phyloP scores from a whole-genome alignment of 2,113 vertebrate genomes.

The Sinocyclocheilus grahami region DNA sequence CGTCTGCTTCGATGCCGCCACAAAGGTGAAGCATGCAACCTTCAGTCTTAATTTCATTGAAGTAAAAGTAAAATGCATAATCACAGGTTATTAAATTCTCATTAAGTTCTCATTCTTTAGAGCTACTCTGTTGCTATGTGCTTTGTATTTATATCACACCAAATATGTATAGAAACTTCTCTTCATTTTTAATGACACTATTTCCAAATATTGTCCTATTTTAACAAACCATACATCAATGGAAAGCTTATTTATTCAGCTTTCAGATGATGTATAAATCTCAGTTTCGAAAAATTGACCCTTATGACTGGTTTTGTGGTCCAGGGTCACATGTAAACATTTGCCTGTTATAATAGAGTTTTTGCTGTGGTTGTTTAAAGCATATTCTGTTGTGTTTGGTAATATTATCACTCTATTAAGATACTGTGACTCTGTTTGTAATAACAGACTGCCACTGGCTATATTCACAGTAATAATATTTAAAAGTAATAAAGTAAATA shows the following conservation, averaged over 20 bases:
- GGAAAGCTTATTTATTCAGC: too few species aligned
- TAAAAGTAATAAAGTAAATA: not conserved
- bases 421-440: not conserved
- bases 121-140: not conserved
- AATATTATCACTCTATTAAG: not conserved
- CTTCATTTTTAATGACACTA: not conserved
- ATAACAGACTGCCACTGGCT: not conserved
- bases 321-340: not conserved
- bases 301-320: too few species aligned
- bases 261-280: too few species aligned
- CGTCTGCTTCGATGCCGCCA: conserved; percentile 95
- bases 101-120: not conserved
- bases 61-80: not conserved
- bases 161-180: not conserved
- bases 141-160: too few species aligned
- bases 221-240: too few species aligned
- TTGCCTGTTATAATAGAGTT: not conserved
- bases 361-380: not conserved
- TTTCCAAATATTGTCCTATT: too few species aligned
- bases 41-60: not conserved
- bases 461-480: not conserved
- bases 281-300: too few species aligned
- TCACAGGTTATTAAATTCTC: not conserved
- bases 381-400: not conserved
- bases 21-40: conserved; percentile 82